Conservation (phyloP, 2,797 vertebrate genomes). For the Pygocentrus nattereri region DNA sequence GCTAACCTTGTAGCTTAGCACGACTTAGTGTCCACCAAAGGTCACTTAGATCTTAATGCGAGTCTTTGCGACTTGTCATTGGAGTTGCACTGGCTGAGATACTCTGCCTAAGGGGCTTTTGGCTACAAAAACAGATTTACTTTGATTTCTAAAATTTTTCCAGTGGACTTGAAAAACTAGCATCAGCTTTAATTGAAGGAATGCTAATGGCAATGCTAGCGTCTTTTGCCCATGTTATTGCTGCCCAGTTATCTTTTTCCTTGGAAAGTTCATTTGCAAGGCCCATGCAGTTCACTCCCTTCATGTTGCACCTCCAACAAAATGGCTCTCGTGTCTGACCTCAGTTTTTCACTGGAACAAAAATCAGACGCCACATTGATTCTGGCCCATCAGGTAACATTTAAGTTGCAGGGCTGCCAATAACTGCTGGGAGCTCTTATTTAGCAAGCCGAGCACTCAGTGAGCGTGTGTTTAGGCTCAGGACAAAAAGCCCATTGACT, state of each 20-base stretch:
- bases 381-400: slow-evolving; percentile 54
- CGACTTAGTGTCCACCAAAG: slow-evolving; percentile 24
- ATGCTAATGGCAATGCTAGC: background rate
- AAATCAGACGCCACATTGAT: slow-evolving; percentile 49
- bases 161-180: background rate
- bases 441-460: slow-evolving; percentile 45
- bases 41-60: slow-evolving; percentile 23
- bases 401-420: slow-evolving; percentile 52
- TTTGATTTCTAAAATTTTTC: background rate
- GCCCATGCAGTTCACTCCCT: background rate
- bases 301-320: slow-evolving; percentile 1
- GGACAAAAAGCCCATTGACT: slow-evolving; percentile 56
- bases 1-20: slow-evolving; percentile 43
- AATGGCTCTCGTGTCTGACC: background rate
- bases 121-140: background rate
- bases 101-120: slow-evolving; percentile 23
- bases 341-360: slow-evolving; percentile 36
- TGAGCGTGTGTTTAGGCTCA: slow-evolving; percentile 41
- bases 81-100: slow-evolving; percentile 15
- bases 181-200: background rate
- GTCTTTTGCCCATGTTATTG: background rate
- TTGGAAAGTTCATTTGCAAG: background rate
- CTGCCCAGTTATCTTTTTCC: background rate
- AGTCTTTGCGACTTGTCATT: slow-evolving; percentile 34
- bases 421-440: slow-evolving; percentile 47